phyloP scores from a whole-genome alignment of 2,888 invertebrate genomes.

The Terebella lapidaria region DNA sequence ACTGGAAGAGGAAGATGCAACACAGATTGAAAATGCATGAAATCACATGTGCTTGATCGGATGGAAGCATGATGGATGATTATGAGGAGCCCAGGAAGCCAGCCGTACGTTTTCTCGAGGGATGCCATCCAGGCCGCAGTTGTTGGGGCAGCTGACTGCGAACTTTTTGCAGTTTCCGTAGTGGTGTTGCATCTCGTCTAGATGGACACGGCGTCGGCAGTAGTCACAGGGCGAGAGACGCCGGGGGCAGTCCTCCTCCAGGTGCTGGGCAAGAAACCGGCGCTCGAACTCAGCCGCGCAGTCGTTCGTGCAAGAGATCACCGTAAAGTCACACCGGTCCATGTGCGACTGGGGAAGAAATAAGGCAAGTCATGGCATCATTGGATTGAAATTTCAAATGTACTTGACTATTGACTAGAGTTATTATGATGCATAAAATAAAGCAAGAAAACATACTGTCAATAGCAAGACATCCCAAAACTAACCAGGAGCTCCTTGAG shows the following conservation, averaged over 20 bases:
- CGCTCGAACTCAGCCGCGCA: conserved; percentile 34
- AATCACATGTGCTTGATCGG: no score
- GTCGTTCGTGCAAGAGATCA: conserved; percentile 28
- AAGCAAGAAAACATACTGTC: no score
- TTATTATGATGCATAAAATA: no score
- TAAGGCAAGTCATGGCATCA: no score
- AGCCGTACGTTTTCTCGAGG: background rate
- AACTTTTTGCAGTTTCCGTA: conserved; percentile 30
- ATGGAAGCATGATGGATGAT: no score
- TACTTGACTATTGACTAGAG: no score
- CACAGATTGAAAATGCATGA: background rate
- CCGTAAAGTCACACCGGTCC: conserved; percentile 29
- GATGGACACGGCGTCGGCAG: conserved; percentile 25
- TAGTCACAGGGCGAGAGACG: conserved; percentile 32
- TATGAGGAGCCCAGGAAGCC: no score
- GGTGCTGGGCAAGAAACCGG: conserved; percentile 27
- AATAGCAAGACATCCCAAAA: background rate
- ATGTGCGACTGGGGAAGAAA: conserved; percentile 25
- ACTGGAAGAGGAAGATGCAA: conserved; percentile 11
- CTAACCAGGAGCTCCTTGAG: background rate
- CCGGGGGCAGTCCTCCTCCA: conserved; percentile 33
- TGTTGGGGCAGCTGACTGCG: conserved; percentile 35
- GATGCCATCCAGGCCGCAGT: conserved; percentile 25
- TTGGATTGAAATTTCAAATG: no score
- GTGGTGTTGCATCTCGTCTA: conserved; percentile 30